A percentile compares a stretch with the other conserved stretches of the same genome.
phyloP scores from a whole-genome alignment of 2,113 vertebrate genomes.

The Grus americana region DNA sequence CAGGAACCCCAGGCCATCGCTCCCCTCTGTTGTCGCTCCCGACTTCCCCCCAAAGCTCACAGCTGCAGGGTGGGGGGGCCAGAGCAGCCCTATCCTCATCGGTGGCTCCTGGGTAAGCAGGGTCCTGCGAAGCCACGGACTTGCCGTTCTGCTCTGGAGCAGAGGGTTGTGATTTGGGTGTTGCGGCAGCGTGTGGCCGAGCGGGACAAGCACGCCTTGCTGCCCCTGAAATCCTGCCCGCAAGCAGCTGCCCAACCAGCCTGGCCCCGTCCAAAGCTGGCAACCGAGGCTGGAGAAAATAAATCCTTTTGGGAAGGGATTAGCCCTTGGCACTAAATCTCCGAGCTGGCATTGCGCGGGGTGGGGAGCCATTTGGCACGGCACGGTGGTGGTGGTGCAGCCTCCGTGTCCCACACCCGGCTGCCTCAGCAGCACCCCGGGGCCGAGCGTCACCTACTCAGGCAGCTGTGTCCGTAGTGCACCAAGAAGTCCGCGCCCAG shows the following conservation, averaged over 20 bases:
- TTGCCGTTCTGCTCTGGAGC: background rate
- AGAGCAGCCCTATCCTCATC: background rate
- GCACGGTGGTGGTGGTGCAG: background rate
- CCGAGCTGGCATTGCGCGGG: rapidly evolving
- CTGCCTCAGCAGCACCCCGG: background rate
- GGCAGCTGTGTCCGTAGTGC: slow-evolving; percentile 98
- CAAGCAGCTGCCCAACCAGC: background rate
- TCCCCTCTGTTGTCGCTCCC: background rate
- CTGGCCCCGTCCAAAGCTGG: background rate
- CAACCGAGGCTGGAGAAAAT: background rate
- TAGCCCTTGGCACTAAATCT: background rate
- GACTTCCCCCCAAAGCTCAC: background rate
- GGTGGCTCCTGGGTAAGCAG: rapidly evolving
- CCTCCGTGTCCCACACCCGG: background rate
- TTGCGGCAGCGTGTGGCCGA: rapidly evolving
- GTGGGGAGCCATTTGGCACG: rapidly evolving
- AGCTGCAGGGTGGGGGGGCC: rapidly evolving
- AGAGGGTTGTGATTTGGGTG: rapidly evolving
- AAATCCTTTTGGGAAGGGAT: slow-evolving; percentile 12
- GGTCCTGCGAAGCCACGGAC: background rate
- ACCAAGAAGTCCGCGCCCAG: slow-evolving; percentile 96
- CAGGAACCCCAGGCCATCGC: rapidly evolving
- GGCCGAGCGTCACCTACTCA: slow-evolving; percentile 77
- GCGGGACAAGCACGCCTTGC: background rate
- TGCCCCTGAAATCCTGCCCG: background rate